Conservation (phyloP, 2,888 invertebrate genomes). For the Catonia carolina region DNA sequence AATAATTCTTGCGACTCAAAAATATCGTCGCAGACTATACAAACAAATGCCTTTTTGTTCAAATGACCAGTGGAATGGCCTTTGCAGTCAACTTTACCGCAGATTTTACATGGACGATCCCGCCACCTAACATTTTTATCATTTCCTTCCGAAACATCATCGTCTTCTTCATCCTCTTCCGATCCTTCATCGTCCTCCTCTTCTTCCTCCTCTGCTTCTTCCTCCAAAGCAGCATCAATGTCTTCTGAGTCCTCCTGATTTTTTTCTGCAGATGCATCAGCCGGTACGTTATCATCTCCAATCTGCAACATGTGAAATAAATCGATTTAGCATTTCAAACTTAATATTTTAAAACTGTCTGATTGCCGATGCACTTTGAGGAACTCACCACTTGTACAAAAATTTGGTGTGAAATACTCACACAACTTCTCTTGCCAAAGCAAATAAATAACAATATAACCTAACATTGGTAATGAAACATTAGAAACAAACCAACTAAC, state of each 20-base stretch:
- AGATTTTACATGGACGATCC: conserved; percentile 14
- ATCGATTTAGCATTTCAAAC: no score
- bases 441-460: no score
- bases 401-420: no score
- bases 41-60: conserved; percentile 20
- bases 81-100: conserved; percentile 25
- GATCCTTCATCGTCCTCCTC: conserved; percentile 2
- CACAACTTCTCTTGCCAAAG: no score
- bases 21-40: conserved; percentile 24
- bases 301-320: no score
- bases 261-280: no score
- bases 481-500: no score
- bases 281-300: no score
- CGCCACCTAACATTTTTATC: not conserved
- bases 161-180: not conserved
- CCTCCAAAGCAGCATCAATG: not conserved
- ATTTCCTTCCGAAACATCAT: conserved; percentile 1
- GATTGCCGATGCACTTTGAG: no score
- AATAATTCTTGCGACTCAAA: conserved; percentile 25
- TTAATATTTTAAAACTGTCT: no score
- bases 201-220: conserved; percentile 12
- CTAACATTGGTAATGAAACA: no score
- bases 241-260: not conserved
- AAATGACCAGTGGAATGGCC: conserved; percentile 13
- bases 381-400: no score